Evolutionary conservation across 1,140 invertebrate genomes (phyloP).

Genomic region (Trichoplusia ni): DNA sequence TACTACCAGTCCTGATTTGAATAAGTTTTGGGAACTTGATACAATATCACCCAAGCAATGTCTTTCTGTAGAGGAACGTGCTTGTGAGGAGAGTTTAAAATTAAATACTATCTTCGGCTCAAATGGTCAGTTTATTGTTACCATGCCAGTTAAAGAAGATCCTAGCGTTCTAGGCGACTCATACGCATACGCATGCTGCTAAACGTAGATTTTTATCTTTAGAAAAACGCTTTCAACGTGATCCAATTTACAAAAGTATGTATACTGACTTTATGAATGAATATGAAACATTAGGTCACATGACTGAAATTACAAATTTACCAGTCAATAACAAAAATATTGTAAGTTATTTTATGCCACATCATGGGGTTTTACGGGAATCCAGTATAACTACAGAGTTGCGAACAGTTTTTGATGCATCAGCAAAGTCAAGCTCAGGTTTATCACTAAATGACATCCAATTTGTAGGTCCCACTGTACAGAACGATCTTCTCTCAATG

Average conservation of each 20-base stretch:
- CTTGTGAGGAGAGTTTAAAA: constrained; percentile 33
- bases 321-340: not conserved
- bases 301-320: not conserved
- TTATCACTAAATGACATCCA: constrained; percentile 65
- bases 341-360: constrained; percentile 42
- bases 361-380: constrained; percentile 52
- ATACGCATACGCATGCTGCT: constrained; percentile 23
- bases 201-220: constrained; percentile 29
- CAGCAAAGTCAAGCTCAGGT: constrained; percentile 51
- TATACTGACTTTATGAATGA: constrained; percentile 19
- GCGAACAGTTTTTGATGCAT: constrained; percentile 68
- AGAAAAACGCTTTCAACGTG: constrained; percentile 17
- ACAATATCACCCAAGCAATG: constrained; percentile 29
- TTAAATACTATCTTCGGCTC: constrained; percentile 22
- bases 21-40: constrained; percentile 38
- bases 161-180: constrained; percentile 26
- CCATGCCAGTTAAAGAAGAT: constrained; percentile 29
- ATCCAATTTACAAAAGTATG: constrained; percentile 4
- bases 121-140: constrained; percentile 33
- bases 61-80: constrained; percentile 32
- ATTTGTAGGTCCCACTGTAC: constrained; percentile 60
- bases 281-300: constrained; percentile 30
- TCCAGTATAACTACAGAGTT: constrained; percentile 49
- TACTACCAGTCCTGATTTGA: constrained; percentile 26
- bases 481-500: constrained; percentile 62